A percentile compares a stretch with the other conserved stretches of the same genome.
Conservation (phyloP, 2,888 invertebrate genomes). For the Tetrapedia diversipes region DNA sequence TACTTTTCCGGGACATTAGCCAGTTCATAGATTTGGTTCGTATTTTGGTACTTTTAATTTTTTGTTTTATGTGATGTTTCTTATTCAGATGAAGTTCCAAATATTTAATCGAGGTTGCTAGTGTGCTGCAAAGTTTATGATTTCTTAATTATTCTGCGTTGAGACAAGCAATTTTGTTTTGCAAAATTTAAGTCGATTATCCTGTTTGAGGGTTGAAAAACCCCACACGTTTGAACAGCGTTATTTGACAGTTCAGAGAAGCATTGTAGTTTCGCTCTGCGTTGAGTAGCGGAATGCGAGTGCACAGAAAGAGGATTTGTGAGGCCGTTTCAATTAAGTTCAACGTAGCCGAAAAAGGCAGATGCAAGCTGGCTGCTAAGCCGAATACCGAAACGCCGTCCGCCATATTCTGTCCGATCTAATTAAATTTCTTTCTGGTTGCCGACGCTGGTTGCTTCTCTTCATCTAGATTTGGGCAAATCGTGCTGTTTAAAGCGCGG, state of each 20-base stretch:
- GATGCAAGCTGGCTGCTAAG: constrained; percentile 38
- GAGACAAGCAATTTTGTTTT: background rate
- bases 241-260: background rate
- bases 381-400: constrained; percentile 34
- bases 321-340: constrained; percentile 69
- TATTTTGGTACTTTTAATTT: no score
- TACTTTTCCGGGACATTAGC: no score
- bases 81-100: no score
- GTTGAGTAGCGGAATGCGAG: constrained; percentile 18
- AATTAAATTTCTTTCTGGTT: constrained; percentile 71
- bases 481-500: constrained; percentile 42
- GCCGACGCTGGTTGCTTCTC: constrained; percentile 32
- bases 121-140: no score
- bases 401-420: constrained; percentile 65
- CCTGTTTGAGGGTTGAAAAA: background rate
- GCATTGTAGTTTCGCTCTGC: constrained; percentile 26
- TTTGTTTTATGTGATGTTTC: no score
- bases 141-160: no score
- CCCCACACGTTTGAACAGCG: background rate
- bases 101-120: no score
- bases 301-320: constrained; percentile 8
- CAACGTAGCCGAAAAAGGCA: constrained; percentile 70
- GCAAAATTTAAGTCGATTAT: constrained; percentile 1
- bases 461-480: constrained; percentile 45
- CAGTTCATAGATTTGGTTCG: no score